Evolutionary conservation across 2,113 vertebrate genomes (phyloP), one percentile per base, ranked within the genome.

Genomic region (Passer montanus): DNA sequence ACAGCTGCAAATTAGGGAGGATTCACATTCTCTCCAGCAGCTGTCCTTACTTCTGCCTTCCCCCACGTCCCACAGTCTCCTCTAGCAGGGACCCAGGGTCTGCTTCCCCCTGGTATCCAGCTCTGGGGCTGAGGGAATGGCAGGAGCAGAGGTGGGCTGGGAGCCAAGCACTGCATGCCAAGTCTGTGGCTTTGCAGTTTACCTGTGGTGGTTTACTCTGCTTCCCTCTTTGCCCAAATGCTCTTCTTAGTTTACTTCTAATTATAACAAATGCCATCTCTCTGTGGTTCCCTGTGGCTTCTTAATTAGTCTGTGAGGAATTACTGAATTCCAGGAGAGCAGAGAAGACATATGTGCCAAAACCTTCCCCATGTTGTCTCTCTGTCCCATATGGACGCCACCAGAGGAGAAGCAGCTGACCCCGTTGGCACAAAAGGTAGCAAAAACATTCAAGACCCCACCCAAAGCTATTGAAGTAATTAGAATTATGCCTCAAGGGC

Each of bases 351-450:
- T 11, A 23, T 0, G 1, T 66, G 75, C 43, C 83, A 58, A 62
- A 31, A 37, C 12, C 43, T 84, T 58, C 46, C 27, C 68, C 7
- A 1, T 9, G 43, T 8, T 37, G 2, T 8, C 49, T 62, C 62
- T 66, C 10, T 58, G 26, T 83, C 72, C 64, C 23, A 24, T 11
- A 5, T 33, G 50, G 47, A 59, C 19, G 68, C 39, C 67, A 35
- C 16, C 63, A 35, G 85, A 74, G 62, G 62, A 67, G 78, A 74
- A 86, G 64, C 63, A 76, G 52, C 72, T 95, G 90, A 90, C 43
- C 53, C 63, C 16, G 18, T 2, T 88, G 85, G 84, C 96, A 95
- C 24, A 33, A 56, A 87, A 83, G 26, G 49, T 56, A 47, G 60
- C 31, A 37, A 55, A 58, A 91, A 63, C 9, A 4, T 88, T 74